Conservation (phyloP, 2,888 invertebrate genomes). For the Eristalis pertinax region DNA sequence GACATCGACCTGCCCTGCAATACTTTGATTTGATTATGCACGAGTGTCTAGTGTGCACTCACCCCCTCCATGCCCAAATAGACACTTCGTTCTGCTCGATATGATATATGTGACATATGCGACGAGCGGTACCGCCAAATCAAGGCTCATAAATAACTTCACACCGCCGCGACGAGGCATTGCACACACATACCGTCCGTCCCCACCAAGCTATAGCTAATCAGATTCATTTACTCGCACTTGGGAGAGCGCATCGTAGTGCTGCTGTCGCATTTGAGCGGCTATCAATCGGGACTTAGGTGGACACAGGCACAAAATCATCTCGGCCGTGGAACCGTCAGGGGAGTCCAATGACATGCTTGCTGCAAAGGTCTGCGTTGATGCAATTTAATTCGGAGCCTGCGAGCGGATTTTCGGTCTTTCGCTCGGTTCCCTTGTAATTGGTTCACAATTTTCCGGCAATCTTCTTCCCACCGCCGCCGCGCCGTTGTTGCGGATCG, state of each 20-base stretch:
- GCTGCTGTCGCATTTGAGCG: neutral
- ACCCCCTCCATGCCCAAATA: constrained; percentile 9
- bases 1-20: constrained; percentile 18
- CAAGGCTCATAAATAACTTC: constrained; percentile 67
- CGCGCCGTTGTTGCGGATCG: neutral
- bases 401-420: constrained; percentile 61
- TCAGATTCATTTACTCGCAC: constrained; percentile 16
- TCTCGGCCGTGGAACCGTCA: neutral
- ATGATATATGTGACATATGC: constrained; percentile 66
- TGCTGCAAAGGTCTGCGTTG: constrained; percentile 45
- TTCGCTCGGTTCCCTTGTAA: constrained; percentile 60
- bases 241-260: constrained; percentile 7
- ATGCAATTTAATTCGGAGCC: constrained; percentile 69
- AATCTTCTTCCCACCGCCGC: neutral
- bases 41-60: constrained; percentile 27
- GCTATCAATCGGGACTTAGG: constrained; percentile 33
- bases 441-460: constrained; percentile 64
- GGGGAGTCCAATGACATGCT: constrained; percentile 47
- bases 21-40: constrained; percentile 62
- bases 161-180: constrained; percentile 20
- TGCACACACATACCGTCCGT: constrained; percentile 3
- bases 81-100: constrained; percentile 56
- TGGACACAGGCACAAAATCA: neutral
- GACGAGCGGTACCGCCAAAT: constrained; percentile 60
- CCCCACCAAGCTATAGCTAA: constrained; percentile 27